phyloP scores from a whole-genome alignment of 2,888 invertebrate species.

The Furcula furcula region DNA sequence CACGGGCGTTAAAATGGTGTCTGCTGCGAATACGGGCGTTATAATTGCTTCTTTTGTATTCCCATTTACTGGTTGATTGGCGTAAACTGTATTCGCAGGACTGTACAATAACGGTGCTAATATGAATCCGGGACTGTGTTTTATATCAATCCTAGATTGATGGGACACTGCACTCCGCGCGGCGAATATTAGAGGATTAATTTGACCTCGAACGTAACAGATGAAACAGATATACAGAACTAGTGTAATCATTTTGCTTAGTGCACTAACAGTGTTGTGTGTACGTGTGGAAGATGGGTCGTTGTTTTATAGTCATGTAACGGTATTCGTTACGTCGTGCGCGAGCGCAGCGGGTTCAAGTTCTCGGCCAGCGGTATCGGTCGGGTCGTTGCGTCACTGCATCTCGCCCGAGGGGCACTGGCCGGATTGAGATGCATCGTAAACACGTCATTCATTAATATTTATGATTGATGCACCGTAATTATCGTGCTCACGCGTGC shows the following conservation, averaged over 20 bases:
- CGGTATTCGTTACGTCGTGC: slow-evolving; percentile 57
- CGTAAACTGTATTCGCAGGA: slow-evolving; percentile 39
- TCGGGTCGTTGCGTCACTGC: slow-evolving; percentile 62
- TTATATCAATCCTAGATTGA: slow-evolving; percentile 79
- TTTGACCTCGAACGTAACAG: slow-evolving; percentile 42
- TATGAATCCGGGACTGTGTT: slow-evolving; percentile 48
- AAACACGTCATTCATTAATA: slow-evolving; percentile 30
- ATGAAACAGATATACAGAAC: slow-evolving; percentile 42
- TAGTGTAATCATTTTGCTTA: slow-evolving; percentile 53
- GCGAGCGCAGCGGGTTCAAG: slow-evolving; percentile 59
- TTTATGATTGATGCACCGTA: slow-evolving; percentile 25
- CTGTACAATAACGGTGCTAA: slow-evolving; percentile 54
- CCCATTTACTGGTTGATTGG: slow-evolving; percentile 30
- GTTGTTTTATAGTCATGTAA: slow-evolving; percentile 66
- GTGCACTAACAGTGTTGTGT: slow-evolving; percentile 32
- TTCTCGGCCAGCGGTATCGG: slow-evolving; percentile 55
- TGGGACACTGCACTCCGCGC: slow-evolving; percentile 80
- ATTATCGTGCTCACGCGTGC: slow-evolving; percentile 1
- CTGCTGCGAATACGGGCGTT: slow-evolving; percentile 36
- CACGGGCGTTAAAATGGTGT: slow-evolving; percentile 53
- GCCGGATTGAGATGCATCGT: slow-evolving; percentile 57
- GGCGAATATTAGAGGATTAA: slow-evolving; percentile 57
- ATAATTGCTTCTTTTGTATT: slow-evolving; percentile 33
- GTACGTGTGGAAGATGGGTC: slow-evolving; percentile 41
- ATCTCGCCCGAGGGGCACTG: slow-evolving; percentile 48